Base-by-base conservation (phyloP, 2,113 vertebrate genomes). In the Fregata magnificens region DNA sequence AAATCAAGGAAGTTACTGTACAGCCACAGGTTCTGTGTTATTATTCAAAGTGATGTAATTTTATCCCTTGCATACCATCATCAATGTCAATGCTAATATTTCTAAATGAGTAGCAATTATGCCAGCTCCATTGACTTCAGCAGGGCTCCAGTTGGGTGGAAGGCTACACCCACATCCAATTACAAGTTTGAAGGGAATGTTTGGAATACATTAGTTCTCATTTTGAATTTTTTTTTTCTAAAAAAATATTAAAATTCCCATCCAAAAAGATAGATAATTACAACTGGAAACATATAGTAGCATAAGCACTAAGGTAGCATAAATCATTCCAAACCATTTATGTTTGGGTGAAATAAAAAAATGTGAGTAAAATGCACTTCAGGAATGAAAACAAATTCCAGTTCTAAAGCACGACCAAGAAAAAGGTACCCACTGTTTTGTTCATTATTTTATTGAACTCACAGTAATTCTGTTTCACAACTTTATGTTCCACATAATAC, bases 201-300 rank as follows among this genome's bases (percentile, higher is more conserved):
- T 92, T 72, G 16, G 31, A 97, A 95, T 66, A 94, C 11, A 81
- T 69, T 28, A 56, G 7, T 85, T 96, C 63, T 96, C 86, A 69
- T 97, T 95, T 94, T 77, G 74, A 78, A 98, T 96, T 86, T n/a
- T 81, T 93, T 89, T 65, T 89, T 91, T 91, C 71, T 91, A 94
- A 92, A 94, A 83, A 11, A 81, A 59, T 93, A 85, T 93, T 94
- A 95, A 95, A 97, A 91, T 65, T 83, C 7, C 47, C 28, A 89
- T 90, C 31, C 52, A 95, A 88, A 96, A 90, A 90, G 32, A 65
- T 52, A 92, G 42, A 91, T 90, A 93, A 94, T 90, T 95, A 86
- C 66, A 80, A 7, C 50, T 86, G 77, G 80, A 97, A 96, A 78
- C 36, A 47, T 72, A 95, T 17, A 96, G 61, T 79, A 90, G 8